These are phyloP conservation scores for Pedicia rivosa DNA, from an alignment of 2,888 invertebrate genomes.

Conservation along the genomic window DNA sequence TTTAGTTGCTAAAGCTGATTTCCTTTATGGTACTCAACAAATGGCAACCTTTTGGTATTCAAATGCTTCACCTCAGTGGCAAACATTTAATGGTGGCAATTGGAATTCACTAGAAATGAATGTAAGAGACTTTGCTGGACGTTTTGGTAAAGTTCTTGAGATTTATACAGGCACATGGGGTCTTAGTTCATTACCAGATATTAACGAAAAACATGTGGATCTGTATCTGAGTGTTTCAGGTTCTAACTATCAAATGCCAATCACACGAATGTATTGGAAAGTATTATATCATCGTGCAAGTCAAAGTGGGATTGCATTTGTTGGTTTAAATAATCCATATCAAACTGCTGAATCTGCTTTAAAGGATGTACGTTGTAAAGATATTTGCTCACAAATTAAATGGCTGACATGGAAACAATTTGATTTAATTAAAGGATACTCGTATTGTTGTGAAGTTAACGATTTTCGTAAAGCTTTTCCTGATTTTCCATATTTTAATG, in stretches of 20 bases:
- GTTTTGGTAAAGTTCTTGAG: conserved; percentile 13
- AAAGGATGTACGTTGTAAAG: conserved; percentile 18
- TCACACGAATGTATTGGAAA: conserved; percentile 30
- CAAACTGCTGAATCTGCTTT: conserved; percentile 8
- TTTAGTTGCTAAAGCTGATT: conserved; percentile 34
- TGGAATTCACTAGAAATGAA: conserved; percentile 24
- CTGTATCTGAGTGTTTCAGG: conserved; percentile 20
- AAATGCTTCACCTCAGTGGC: conserved; percentile 40
- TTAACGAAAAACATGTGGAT: conserved; percentile 14
- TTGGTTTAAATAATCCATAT: conserved; percentile 31
- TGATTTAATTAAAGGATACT: conserved; percentile 17
- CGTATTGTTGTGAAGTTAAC: conserved; percentile 26
- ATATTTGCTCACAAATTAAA: conserved; percentile 18
- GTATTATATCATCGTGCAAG: conserved; percentile 24
- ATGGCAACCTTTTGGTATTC: conserved; percentile 34
- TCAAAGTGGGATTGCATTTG: conserved; percentile 24
- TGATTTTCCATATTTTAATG: conserved; percentile 9
- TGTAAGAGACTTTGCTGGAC: conserved; percentile 17
- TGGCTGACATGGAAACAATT: conserved; percentile 20
- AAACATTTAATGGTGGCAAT: conserved; percentile 30
- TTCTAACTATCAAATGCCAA: conserved; percentile 18
- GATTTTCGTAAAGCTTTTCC: conserved; percentile 13
- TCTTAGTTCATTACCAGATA: conserved; percentile 22
- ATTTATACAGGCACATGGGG: conserved; percentile 28
- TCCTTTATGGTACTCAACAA: conserved; percentile 33